Conservation (phyloP, 2,797 vertebrate genomes). For the Fundulus diaphanus region DNA sequence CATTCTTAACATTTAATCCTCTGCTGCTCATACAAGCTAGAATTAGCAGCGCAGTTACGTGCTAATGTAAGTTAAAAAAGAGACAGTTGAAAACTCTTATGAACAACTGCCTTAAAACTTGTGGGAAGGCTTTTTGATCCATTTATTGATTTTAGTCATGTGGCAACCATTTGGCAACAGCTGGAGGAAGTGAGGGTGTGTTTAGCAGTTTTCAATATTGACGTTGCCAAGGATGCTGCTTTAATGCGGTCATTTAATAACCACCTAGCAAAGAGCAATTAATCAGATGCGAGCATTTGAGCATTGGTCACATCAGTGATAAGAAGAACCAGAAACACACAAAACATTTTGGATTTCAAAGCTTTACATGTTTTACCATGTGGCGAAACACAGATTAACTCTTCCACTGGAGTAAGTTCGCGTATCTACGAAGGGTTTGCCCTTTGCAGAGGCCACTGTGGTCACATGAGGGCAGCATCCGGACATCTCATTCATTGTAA, state of each 20-base stretch:
- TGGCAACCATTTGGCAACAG: not conserved
- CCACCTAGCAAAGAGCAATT: not conserved
- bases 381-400: not conserved
- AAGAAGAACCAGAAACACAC: not conserved
- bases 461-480: not conserved
- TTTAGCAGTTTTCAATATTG: not conserved
- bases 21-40: not conserved
- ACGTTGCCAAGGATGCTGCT: not conserved
- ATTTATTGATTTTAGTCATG: not conserved
- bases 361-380: no score
- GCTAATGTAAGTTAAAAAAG: not conserved
- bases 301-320: not conserved
- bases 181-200: not conserved
- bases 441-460: not conserved
- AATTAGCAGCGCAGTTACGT: not conserved
- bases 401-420: not conserved
- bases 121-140: not conserved
- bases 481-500: not conserved
- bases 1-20: no score
- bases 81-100: not conserved
- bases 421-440: not conserved
- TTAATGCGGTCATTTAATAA: not conserved
- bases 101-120: not conserved
- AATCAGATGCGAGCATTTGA: not conserved
- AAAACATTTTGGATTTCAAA: no score